Evolutionary conservation across 2,113 vertebrate genomes (phyloP), one percentile per base, ranked within the genome.

Genomic region (Solea solea): DNA sequence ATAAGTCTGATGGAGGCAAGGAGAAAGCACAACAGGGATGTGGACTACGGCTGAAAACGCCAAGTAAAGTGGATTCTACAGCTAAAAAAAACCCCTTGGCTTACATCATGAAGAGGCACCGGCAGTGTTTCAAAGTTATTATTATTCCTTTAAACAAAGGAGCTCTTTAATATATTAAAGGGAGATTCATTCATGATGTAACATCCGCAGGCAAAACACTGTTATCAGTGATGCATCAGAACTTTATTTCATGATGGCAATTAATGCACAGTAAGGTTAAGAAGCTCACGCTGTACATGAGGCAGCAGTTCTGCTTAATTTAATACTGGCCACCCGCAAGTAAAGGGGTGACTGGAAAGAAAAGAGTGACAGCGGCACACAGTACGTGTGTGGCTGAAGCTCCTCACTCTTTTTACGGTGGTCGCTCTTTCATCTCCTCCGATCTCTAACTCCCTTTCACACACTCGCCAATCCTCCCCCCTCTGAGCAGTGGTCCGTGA

Each of bases 401-500:
- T 48, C 3, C 28, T 12, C 61, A 39, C 15, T 65, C 7, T 51
- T 41, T 28, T 67, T 69, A 55, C 34, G 55, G 34, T 48, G 65
- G 72, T 67, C 61, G 40, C 72, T 79, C 64, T 52, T 56, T 75
- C 62, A 78, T 74, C 72, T 80, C 68, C 40, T 54, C 44, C 62
- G 6, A 55, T 34, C 34, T 34, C 34, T 34, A 34, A 34, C 34
- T 34, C 34, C 34, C 34, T 34, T 34, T 34, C 34, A 34, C 34
- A 34, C 76, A 11, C 59, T 64, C 65, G 55, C 7, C 39, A 40
- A 13, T 0, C 54, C 66, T 53, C 25, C 27, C 34, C 74, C 80
- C 54, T 58, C 58, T 55, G 67, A 74, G 85, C 82, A 79, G 54
- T 66, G 74, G 69, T 66, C 85, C 52, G 10, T 85, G 85, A 90